Percentiles rank a stretch among this genome's conserved stretches.
These are phyloP conservation scores for Heliconius erato DNA, from an alignment of 2,888 invertebrate genomes.

Conservation along the genomic window DNA sequence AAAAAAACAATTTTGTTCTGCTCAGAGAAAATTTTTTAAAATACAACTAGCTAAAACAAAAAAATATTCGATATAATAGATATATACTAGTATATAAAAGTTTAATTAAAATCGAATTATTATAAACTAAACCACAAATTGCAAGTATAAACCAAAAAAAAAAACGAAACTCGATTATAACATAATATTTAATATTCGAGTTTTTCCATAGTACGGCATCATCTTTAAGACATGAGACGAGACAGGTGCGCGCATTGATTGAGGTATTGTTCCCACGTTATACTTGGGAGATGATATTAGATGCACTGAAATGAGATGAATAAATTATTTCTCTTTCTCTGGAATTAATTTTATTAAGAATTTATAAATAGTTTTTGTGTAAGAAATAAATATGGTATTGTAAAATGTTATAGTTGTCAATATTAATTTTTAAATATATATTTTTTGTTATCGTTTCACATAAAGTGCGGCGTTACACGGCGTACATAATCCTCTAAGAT, in stretches of 20 bases:
- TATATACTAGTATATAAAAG: no score
- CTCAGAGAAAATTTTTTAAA: no score
- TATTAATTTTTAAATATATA: no score
- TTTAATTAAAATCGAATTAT: no score
- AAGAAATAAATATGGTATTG: no score
- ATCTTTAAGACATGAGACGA: slow-evolving; percentile 56
- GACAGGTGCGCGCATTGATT: slow-evolving; percentile 81
- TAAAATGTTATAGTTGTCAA: no score
- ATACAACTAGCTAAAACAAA: not conserved
- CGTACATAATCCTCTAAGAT: no score
- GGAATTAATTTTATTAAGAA: slow-evolving; percentile 6
- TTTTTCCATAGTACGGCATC: slow-evolving; percentile 32
- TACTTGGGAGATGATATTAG: slow-evolving; percentile 1
- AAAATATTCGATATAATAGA: not conserved
- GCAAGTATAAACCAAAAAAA: no score
- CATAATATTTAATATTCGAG: slow-evolving; percentile 21
- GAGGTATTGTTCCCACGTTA: slow-evolving; percentile 83
- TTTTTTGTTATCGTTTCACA: no score
- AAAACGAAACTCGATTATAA: not conserved
- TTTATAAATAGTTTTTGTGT: no score
- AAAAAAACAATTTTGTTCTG: not conserved
- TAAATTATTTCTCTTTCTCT: not conserved
- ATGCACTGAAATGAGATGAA: not conserved
- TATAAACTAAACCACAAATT: not conserved
- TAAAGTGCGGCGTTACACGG: no score